Conservation (phyloP, 2,888 invertebrate genomes). For the Eremobia ochroleuca region DNA sequence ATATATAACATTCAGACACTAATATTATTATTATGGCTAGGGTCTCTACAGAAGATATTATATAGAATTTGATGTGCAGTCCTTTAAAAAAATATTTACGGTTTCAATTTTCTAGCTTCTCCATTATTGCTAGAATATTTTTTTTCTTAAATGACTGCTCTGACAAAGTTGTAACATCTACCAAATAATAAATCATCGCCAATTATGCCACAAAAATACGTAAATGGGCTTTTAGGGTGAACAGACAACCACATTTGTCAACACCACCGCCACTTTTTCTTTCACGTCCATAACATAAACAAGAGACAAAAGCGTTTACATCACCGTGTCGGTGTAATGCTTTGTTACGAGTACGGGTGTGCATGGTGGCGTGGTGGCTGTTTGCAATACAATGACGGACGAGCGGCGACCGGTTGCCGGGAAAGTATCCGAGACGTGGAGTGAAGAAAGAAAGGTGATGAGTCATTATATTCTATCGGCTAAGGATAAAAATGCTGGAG, state of each 20-base stretch:
- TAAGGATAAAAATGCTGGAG: background rate
- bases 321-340: background rate
- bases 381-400: constrained; percentile 50
- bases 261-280: background rate
- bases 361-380: constrained; percentile 36
- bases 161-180: background rate
- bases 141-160: background rate
- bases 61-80: background rate
- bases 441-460: constrained; percentile 27
- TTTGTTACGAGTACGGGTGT: background rate
- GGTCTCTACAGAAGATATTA: background rate
- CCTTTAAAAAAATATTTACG: background rate
- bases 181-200: background rate
- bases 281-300: constrained; percentile 34
- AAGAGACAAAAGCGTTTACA: constrained; percentile 28
- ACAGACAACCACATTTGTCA: background rate
- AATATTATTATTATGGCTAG: background rate
- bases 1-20: background rate
- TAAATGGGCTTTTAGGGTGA: background rate
- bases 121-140: background rate
- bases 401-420: constrained; percentile 56
- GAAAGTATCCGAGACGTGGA: constrained; percentile 51
- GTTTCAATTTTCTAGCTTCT: fast-evolving
- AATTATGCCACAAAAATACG: background rate
- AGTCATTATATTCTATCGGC: background rate